Conservation (phyloP, 2,888 invertebrate genomes). For the Drosophila paucipuncta region DNA sequence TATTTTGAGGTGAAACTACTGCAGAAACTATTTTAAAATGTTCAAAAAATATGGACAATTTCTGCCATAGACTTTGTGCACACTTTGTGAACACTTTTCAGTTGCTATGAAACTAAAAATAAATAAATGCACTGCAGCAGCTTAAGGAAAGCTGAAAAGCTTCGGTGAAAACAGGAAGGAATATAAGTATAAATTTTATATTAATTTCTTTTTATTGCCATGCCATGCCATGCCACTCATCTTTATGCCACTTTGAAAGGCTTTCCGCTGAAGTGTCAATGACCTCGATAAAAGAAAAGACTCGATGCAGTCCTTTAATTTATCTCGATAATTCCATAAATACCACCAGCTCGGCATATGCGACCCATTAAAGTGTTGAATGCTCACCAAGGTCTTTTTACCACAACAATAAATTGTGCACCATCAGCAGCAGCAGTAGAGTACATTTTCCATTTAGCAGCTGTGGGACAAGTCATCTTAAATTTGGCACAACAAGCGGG, state of each 20-base stretch:
- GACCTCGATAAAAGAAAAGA: constrained; percentile 10
- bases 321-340: constrained; percentile 27
- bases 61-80: neutral
- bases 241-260: neutral
- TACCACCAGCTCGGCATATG: constrained; percentile 13
- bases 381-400: constrained; percentile 28
- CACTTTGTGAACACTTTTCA: neutral
- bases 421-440: constrained; percentile 13
- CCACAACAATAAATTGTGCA: constrained; percentile 22
- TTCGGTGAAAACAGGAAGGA: neutral
- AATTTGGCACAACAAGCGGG: constrained; percentile 37
- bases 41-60: neutral
- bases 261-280: neutral
- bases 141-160: neutral
- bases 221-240: neutral
- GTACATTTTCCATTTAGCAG: constrained; percentile 58
- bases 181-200: neutral
- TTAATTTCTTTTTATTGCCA: neutral
- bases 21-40: neutral
- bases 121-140: neutral
- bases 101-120: neutral
- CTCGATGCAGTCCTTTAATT: constrained; percentile 26
- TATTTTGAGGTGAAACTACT: neutral
- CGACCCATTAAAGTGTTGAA: constrained; percentile 38
- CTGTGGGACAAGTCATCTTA: constrained; percentile 31